phyloP scores from a whole-genome alignment of 2,888 invertebrate genomes.

The Caenorhabditis parvicauda region DNA sequence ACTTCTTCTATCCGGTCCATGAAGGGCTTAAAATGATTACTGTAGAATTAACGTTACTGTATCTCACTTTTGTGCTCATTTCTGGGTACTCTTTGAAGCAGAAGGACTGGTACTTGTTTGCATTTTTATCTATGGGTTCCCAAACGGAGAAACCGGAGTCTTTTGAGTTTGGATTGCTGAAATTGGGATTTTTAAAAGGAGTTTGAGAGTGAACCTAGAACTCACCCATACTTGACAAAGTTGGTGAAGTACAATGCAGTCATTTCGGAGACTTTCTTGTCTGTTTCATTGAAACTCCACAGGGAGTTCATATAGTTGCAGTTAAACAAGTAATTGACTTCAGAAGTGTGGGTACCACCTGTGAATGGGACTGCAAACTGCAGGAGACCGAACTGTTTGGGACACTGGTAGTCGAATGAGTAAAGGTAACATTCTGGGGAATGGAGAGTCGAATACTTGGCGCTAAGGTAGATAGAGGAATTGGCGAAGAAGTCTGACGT shows the following conservation, averaged over 20 bases:
- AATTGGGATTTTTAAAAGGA: background rate
- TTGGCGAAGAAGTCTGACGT: slow-evolving; percentile 44
- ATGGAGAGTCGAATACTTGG: slow-evolving; percentile 16
- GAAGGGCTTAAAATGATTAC: too few relatives aligned
- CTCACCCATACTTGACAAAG: slow-evolving; percentile 46
- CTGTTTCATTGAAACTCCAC: slow-evolving; percentile 36
- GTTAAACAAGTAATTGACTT: slow-evolving; percentile 42
- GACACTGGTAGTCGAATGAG: slow-evolving; percentile 38
- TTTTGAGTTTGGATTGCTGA: slow-evolving; percentile 21
- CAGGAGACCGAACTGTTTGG: slow-evolving; percentile 43
- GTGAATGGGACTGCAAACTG: slow-evolving; percentile 35
- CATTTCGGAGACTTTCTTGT: slow-evolving; percentile 31
- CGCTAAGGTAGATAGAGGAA: slow-evolving; percentile 34
- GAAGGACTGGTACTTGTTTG: slow-evolving; percentile 10
- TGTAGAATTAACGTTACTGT: too few relatives aligned
- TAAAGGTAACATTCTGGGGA: slow-evolving; percentile 30
- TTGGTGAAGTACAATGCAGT: slow-evolving; percentile 36
- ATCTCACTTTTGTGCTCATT: slow-evolving; percentile 17
- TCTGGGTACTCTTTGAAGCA: slow-evolving; percentile 20
- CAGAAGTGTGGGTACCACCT: slow-evolving; percentile 47
- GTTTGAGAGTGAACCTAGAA: slow-evolving; percentile 1
- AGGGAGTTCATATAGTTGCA: slow-evolving; percentile 46
- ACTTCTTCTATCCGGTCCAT: too few relatives aligned
- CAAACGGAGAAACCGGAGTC: slow-evolving; percentile 19
- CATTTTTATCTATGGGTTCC: slow-evolving; percentile 25